phyloP scores from a whole-genome alignment of 2,888 invertebrate species.

The Augochlorella aurata region DNA sequence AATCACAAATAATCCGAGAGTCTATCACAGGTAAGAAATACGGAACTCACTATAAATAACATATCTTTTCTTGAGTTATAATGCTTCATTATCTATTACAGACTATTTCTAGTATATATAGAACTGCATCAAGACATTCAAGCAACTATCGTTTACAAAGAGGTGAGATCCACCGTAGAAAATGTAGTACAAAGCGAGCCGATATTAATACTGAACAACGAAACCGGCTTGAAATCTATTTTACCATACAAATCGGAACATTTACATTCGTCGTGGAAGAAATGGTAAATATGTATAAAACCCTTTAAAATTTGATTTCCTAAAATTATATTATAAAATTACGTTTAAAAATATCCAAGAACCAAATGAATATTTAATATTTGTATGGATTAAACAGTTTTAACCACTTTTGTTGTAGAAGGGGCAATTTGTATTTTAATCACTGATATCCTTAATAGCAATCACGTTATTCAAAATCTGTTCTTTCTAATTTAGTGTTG shows the following conservation, averaged over 20 bases:
- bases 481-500: background rate
- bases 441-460: background rate
- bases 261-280: conserved; percentile 33
- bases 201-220: conserved; percentile 69
- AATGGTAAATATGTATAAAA: background rate
- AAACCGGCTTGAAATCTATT: conserved; percentile 68
- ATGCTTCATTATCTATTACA: conserved; percentile 49
- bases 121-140: conserved; percentile 73
- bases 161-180: conserved; percentile 22
- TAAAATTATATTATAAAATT: too few species aligned
- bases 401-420: too few species aligned
- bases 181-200: conserved; percentile 34
- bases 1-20: conserved; percentile 65
- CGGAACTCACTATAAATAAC: background rate
- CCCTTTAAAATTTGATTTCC: too few species aligned
- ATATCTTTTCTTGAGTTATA: background rate
- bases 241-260: conserved; percentile 64
- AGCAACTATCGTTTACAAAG: conserved; percentile 70
- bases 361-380: too few species aligned
- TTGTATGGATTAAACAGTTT: too few species aligned
- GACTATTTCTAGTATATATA: conserved; percentile 75
- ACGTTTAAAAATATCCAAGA: too few species aligned
- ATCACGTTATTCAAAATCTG: background rate
- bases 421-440: too few species aligned
- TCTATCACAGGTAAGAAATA: conserved; percentile 74